Percentiles rank a stretch among this genome's conserved stretches.
These are phyloP conservation scores for Ciconia maguari DNA, from an alignment of 2,113 vertebrate genomes.

Conservation along the genomic window DNA sequence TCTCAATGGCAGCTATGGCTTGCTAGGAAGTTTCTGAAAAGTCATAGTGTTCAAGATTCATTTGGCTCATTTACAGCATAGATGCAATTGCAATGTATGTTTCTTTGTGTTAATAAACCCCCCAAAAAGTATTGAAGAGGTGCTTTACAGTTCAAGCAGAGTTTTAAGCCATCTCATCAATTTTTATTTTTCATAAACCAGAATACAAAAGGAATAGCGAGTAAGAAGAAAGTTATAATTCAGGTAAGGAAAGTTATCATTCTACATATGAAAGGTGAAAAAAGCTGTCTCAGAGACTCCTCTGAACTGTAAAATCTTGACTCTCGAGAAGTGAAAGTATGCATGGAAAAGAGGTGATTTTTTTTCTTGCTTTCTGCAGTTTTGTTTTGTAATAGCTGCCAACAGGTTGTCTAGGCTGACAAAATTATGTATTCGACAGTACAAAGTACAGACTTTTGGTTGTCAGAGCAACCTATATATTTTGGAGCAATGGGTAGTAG, in stretches of 20 bases:
- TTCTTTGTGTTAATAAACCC: background rate
- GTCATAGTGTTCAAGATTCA: background rate
- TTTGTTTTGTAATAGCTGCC: background rate
- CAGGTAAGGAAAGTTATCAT: background rate
- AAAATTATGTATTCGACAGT: background rate
- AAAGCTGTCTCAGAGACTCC: background rate
- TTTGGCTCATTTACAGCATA: background rate
- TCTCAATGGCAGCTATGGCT: background rate
- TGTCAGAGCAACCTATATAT: conserved; percentile 41
- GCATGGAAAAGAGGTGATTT: background rate
- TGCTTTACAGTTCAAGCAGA: background rate
- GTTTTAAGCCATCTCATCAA: background rate
- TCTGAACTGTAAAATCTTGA: background rate
- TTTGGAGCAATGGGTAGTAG: conserved; percentile 8
- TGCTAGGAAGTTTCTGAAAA: background rate
- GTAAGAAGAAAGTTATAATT: background rate
- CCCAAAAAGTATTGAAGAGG: background rate
- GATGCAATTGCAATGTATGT: background rate
- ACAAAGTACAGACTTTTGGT: conserved; percentile 16
- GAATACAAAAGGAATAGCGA: background rate
- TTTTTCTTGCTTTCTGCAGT: background rate
- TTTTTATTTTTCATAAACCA: background rate
- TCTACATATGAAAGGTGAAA: background rate
- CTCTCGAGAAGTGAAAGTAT: background rate
- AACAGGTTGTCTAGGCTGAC: background rate